Conservation (phyloP, 2,113 vertebrate genomes). For the Drymodes brunneopygia region DNA sequence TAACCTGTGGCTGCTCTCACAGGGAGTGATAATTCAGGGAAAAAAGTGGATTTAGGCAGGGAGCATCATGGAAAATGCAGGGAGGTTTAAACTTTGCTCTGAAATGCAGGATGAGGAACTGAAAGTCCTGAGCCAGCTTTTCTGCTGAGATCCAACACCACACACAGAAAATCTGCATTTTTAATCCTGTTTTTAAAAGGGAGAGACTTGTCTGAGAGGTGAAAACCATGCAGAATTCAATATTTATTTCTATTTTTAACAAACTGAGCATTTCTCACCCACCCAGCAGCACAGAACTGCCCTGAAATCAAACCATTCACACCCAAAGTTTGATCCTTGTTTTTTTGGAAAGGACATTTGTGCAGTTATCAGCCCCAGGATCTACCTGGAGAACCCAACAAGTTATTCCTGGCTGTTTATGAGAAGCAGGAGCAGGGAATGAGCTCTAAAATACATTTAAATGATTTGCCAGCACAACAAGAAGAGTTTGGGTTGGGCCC, state of each 20-base stretch:
- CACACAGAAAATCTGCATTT: fast-evolving
- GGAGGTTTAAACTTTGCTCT: not conserved
- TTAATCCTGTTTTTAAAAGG: not conserved
- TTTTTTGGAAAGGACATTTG: not conserved
- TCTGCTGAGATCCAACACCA: not conserved
- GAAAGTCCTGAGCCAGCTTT: not conserved
- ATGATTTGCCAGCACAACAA: not conserved
- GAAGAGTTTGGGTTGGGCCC: slow-evolving; percentile 2
- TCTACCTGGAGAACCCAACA: not conserved
- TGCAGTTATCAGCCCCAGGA: not conserved
- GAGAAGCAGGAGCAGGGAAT: not conserved
- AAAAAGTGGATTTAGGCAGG: not conserved
- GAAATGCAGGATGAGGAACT: not conserved
- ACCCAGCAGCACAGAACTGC: not conserved
- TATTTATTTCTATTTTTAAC: not conserved
- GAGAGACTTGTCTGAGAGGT: not conserved
- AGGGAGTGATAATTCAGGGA: not conserved
- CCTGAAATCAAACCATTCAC: not conserved
- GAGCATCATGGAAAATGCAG: not conserved
- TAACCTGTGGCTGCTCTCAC: not conserved
- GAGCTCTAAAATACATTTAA: not conserved
- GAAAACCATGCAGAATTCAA: not conserved
- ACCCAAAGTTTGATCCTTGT: not conserved
- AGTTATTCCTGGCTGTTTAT: not conserved
- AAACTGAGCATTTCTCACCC: not conserved